Base-by-base conservation (phyloP, 2,888 invertebrate species). In the Amphipoea oculea region DNA sequence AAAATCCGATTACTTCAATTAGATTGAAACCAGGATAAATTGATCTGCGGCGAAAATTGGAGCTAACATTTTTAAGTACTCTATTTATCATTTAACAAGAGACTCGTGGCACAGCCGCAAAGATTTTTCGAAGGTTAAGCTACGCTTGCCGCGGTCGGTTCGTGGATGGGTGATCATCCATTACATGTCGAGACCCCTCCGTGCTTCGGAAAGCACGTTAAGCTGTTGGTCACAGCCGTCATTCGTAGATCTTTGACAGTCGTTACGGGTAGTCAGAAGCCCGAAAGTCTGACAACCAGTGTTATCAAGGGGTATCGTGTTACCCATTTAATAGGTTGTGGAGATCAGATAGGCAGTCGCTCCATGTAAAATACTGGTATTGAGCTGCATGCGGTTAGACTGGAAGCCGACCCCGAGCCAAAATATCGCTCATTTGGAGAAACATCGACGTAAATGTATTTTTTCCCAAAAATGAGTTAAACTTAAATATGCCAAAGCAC, bases 1-100 rank as follows among this genome's bases (percentile, higher is more conserved):
- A 90, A 89, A 91, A 91, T 84, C 84, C 73, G 88, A 91, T 91
- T 85, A 86, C 77, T 67, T 80, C 78, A 83, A 88, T 88, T 79
- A 78, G 17, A 73, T 81, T 40, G 11, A 42, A 71, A 70, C 83
- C 83, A 85, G 62, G 40, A 11, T 40, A 77, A 23, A 40, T n/a
- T 71, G 81, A 9, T 20, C 51, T 29, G 51, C 81, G 71, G 67
- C 5, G 70, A 65, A 76, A 74, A 63, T 45, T 45, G 5, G n/a
- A 48, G 77, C 77, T 40, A 63, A 17, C 20, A 45, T 45, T 62
- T 63, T n/a, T 11, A 62, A 45, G 54, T 57, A 42, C 12, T 5
- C 2, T 0, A 66, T 71, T 67, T 71, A 29, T 48, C 17, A 51
- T 9, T 72, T 42, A 45, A 57, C 57, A 57, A 57, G 11, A 4